A percentile compares a stretch with the other conserved stretches of the same genome.
phyloP scores from a whole-genome alignment of 2,113 vertebrate species.

The Cromileptes altivelis region DNA sequence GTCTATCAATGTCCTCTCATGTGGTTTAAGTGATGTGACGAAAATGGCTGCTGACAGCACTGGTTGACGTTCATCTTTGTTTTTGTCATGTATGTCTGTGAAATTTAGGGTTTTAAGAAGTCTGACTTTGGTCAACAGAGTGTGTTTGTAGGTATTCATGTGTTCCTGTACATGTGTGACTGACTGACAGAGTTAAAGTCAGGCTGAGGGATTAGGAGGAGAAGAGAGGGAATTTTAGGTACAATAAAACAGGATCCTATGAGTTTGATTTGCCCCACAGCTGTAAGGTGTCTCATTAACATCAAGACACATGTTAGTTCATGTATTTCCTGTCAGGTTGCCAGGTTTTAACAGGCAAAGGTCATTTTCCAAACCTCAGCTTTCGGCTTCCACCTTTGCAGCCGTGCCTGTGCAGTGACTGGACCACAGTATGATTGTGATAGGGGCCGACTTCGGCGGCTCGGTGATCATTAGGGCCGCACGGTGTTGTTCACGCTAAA shows the following conservation, averaged over 20 bases:
- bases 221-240: background rate
- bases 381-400: slow-evolving; percentile 39
- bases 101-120: slow-evolving; percentile 3
- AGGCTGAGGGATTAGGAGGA: background rate
- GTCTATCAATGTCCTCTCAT: slow-evolving; percentile 33
- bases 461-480: slow-evolving; percentile 71
- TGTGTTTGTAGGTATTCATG: background rate
- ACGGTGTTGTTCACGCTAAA: slow-evolving; percentile 64
- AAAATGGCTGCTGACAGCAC: background rate
- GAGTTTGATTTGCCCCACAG: slow-evolving; percentile 12
- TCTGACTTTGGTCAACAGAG: background rate
- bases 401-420: slow-evolving; percentile 39
- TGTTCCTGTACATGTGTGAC: background rate
- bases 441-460: slow-evolving; percentile 54
- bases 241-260: background rate
- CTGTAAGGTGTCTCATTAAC: slow-evolving; percentile 55
- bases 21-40: slow-evolving; percentile 42
- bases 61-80: background rate
- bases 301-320: slow-evolving; percentile 25
- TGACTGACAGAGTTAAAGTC: background rate
- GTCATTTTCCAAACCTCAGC: slow-evolving; percentile 56
- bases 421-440: slow-evolving; percentile 56
- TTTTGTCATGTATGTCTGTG: background rate
- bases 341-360: slow-evolving; percentile 33
- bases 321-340: slow-evolving; percentile 48